phyloP scores from a whole-genome alignment of 2,888 invertebrate species.

The Oasisia sp. region DNA sequence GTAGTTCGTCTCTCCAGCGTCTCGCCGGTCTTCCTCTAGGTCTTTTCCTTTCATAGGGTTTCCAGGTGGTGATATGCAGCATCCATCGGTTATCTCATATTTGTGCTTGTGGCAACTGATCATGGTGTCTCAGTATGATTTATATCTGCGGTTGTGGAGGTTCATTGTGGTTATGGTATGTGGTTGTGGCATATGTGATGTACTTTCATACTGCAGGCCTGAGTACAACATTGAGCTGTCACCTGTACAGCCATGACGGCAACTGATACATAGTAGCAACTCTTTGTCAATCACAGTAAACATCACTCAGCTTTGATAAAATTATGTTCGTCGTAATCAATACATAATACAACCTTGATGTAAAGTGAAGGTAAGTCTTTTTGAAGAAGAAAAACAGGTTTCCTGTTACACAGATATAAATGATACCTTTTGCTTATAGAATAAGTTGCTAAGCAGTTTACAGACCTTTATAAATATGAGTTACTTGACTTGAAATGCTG shows the following conservation, averaged over 20 bases:
- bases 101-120: slow-evolving; percentile 6
- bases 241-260: neutral
- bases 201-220: neutral
- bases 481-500: neutral
- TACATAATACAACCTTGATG: neutral
- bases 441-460: neutral
- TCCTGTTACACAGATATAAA: neutral
- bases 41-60: too few species aligned
- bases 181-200: neutral
- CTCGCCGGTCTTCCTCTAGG: too few species aligned
- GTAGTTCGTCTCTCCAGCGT: too few species aligned
- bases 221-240: neutral
- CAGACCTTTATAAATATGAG: neutral
- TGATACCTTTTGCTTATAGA: neutral
- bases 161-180: neutral
- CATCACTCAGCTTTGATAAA: neutral
- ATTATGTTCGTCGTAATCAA: neutral
- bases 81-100: neutral
- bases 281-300: neutral
- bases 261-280: neutral
- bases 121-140: neutral
- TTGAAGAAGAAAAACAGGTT: neutral
- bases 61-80: too few species aligned
- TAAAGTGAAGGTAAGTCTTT: slow-evolving; percentile 13
- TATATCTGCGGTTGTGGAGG: neutral